Evolutionary conservation across 2,113 vertebrate species (phyloP), one percentile per base, ranked within the genome.

Genomic region (Sialia sialis): DNA sequence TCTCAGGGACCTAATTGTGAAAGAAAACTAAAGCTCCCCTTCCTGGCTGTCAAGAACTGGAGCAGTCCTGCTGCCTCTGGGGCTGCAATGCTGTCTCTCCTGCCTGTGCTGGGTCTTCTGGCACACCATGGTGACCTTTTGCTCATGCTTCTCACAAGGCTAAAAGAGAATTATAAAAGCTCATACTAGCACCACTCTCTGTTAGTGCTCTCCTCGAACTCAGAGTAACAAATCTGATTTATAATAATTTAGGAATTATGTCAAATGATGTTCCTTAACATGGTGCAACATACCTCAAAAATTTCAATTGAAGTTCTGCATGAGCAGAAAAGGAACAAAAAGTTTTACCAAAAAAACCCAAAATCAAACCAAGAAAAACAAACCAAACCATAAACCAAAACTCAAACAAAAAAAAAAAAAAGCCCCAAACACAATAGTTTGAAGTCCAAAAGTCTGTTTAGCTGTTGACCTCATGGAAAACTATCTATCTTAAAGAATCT

Each of bases 11-110:
- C 64, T 48, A 91, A 88, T 25, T 94, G 79, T 3, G 9, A 88
- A 90, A 93, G 62, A 27, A 93, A 85, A 55, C 62, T 88, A 88
- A 95, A 92, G 54, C 23, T 77, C 41, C 21, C 48, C n/a, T 93
- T 92, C 59, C 83, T 55, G 72, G 18, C 23, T 59, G 43, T 63
- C 51, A 69, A 13, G 34, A 30, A 46, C 46, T 58, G 29, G 32
- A 88, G 51, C 30, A 60, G 36, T 82, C 15, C 39, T 75, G 19
- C 18, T 22, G n/a, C n/a, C 66, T 75, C 44, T 84, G 56, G 25
- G 74, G 60, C 36, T 84, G 56, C 43, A 55, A 19, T 9, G 52
- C 49, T 64, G 11, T 38, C 27, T 72, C 69, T 89, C 14, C 81
- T 48, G 22, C 36, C 48, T n/a, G 1, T 2, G 2, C 21, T 46